These are phyloP conservation scores for Mirounga angustirostris DNA, from an alignment of 2,113 vertebrate genomes.

Conservation along the genomic window DNA sequence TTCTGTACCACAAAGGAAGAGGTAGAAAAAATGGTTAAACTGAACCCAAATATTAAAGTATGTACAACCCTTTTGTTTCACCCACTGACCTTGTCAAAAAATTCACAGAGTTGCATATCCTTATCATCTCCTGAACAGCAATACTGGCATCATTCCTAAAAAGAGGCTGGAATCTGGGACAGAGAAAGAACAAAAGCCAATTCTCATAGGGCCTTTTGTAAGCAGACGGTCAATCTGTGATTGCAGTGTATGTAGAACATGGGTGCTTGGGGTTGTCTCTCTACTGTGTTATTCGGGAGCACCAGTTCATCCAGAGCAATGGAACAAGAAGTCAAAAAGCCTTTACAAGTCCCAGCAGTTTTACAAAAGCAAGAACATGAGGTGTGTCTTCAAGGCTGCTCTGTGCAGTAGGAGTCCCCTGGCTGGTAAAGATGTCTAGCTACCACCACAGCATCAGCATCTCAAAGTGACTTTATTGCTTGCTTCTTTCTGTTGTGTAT, in stretches of 20 bases:
- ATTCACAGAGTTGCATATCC: not conserved
- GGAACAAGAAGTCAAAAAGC: not conserved
- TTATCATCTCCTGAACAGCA: not conserved
- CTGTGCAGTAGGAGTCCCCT: not conserved
- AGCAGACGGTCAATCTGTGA: not conserved
- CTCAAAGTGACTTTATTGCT: not conserved
- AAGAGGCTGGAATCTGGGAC: not conserved
- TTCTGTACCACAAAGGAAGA: not conserved
- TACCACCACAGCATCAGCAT: not conserved
- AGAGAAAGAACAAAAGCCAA: not conserved
- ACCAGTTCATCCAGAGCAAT: not conserved
- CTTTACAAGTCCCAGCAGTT: not conserved
- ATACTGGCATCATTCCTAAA: not conserved
- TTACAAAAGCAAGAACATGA: not conserved
- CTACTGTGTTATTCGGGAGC: not conserved
- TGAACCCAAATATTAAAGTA: not conserved
- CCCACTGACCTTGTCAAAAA: not conserved
- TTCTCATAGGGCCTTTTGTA: not conserved
- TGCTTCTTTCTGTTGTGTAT: not conserved
- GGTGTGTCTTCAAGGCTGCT: not conserved
- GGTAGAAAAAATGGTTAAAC: not conserved
- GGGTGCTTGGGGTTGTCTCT: not conserved
- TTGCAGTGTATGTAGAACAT: fast-evolving
- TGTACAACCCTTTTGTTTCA: not conserved
- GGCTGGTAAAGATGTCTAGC: not conserved